Evolutionary conservation across 2,113 vertebrate species (phyloP), one percentile per base, ranked within the genome.

Genomic region (Tragelaphus buxtoni): DNA sequence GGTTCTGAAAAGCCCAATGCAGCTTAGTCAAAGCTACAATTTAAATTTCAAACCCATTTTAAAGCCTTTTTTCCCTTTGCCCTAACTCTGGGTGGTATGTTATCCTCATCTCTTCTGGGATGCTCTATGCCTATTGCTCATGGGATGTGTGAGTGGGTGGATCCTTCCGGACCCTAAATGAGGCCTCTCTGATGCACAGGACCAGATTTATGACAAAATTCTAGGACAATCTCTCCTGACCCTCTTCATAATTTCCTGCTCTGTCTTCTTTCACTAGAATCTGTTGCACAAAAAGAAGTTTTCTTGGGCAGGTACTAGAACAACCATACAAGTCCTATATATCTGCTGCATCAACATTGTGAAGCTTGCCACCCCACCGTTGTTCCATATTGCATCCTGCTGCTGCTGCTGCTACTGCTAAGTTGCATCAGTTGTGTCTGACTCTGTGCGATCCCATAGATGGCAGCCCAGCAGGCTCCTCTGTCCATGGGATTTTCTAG

Each of bases 31-130:
- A n/a, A 32, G 72, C 28, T 82, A n/a, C 4, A 45, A 20, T 77
- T 60, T 76, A 32, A 61, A 88, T 95, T 88, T 94, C 20, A 53
- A 80, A 90, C 90, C 9, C 9, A 11, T 82, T 88, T 86, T 61
- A 72, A 86, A 88, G 12, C 0, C 63, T 82, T 51, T 39, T 32
- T 45, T 49, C 2, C 63, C 5, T 61, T 82, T 69, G 1, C 7
- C 3, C 20, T 35, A n/a, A 49, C 13, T 82, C 56, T 93, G 26
- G 39, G 30, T 85, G 20, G 3, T 35, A 3, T n/a, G 56, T 26
- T 39, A 85, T 89, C 12, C 3, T 47, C 47, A 51, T 51, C 45
- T 74, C 2, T 81, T 2, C 1, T 14, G 13, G 5, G 8, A 28
- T 12, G 1, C 11, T 30, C 16, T 18, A 14, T 14, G 32, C 7